These are phyloP conservation scores for Cheirogaleus major DNA, from an alignment of 2,797 vertebrate species.

Conservation along the genomic window DNA sequence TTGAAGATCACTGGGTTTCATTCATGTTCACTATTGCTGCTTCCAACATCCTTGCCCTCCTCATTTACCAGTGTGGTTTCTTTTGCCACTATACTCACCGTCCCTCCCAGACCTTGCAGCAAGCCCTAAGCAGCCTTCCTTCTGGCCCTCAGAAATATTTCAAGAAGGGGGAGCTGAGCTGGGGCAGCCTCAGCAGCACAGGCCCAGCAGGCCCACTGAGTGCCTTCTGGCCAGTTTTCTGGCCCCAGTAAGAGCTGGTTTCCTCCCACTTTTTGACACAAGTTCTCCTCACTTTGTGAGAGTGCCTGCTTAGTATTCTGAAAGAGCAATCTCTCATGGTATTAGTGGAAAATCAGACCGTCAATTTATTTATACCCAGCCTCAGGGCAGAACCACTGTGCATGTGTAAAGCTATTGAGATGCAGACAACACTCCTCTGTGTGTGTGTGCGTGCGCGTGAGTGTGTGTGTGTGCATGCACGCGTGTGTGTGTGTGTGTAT, in stretches of 20 bases:
- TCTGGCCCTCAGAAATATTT: neutral
- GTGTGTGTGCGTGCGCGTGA: too few species aligned
- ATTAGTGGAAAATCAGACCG: conserved; percentile 80
- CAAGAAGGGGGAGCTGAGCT: neutral
- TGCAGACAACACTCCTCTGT: conserved; percentile 53
- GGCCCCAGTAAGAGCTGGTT: neutral
- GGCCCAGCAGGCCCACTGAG: rapidly evolving
- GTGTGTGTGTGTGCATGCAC: too few species aligned
- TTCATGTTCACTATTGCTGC: neutral
- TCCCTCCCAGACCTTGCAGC: neutral
- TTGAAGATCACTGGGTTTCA: conserved; percentile 38
- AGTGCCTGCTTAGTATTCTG: conserved; percentile 78
- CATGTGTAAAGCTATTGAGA: conserved; percentile 75
- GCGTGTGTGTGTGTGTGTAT: neutral
- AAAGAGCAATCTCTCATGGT: conserved; percentile 66
- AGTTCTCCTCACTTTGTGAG: conserved; percentile 29
- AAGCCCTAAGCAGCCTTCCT: neutral
- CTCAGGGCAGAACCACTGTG: conserved; percentile 73
- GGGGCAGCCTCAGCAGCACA: neutral
- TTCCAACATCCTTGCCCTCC: conserved; percentile 41
- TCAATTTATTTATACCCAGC: conserved; percentile 83
- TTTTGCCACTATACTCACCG: neutral
- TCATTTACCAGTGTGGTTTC: neutral
- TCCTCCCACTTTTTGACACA: neutral
- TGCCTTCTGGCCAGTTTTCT: neutral